Percentiles rank a stretch among this genome's conserved stretches.
These are phyloP conservation scores for Aethes cnicana DNA, from an alignment of 2,888 invertebrate species.

Conservation along the genomic window DNA sequence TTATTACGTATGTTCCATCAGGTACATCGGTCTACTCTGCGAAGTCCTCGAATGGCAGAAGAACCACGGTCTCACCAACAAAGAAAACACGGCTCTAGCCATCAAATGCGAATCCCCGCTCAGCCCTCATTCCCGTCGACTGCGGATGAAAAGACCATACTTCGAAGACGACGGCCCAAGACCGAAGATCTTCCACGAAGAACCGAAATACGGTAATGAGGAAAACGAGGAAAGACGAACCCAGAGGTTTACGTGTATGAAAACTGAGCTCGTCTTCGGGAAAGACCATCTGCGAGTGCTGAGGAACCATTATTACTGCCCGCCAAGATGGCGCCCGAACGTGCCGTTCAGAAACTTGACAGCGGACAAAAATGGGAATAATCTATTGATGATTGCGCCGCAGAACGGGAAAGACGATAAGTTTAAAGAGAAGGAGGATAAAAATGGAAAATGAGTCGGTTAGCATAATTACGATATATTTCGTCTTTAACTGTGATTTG, in stretches of 20 bases:
- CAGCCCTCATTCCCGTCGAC: slow-evolving; percentile 61
- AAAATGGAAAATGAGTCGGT: slow-evolving; percentile 37
- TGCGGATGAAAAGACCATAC: slow-evolving; percentile 62
- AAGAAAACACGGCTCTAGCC: slow-evolving; percentile 70
- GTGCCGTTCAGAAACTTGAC: slow-evolving; percentile 72
- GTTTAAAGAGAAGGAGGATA: slow-evolving; percentile 34
- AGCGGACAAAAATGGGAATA: slow-evolving; percentile 84
- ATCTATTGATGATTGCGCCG: slow-evolving; percentile 86
- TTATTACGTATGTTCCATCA: slow-evolving; percentile 48
- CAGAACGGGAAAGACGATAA: slow-evolving; percentile 53
- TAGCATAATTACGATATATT: neutral
- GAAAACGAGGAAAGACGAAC: slow-evolving; percentile 67
- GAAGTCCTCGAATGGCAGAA: slow-evolving; percentile 96
- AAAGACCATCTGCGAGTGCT: slow-evolving; percentile 67
- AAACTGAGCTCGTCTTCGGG: slow-evolving; percentile 58
- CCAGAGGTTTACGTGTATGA: slow-evolving; percentile 42
- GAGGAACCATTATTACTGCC: slow-evolving; percentile 67
- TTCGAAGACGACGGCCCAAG: slow-evolving; percentile 55
- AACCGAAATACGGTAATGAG: slow-evolving; percentile 61
- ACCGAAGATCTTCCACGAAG: slow-evolving; percentile 53
- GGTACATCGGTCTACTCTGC: slow-evolving; percentile 93
- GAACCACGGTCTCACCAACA: slow-evolving; percentile 69
- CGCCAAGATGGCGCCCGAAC: slow-evolving; percentile 68
- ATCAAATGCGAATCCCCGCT: slow-evolving; percentile 80
- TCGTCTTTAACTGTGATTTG: slow-evolving; percentile 31